Conservation (phyloP, 2,888 invertebrate genomes). For the Lasioglossum pauxillum region DNA sequence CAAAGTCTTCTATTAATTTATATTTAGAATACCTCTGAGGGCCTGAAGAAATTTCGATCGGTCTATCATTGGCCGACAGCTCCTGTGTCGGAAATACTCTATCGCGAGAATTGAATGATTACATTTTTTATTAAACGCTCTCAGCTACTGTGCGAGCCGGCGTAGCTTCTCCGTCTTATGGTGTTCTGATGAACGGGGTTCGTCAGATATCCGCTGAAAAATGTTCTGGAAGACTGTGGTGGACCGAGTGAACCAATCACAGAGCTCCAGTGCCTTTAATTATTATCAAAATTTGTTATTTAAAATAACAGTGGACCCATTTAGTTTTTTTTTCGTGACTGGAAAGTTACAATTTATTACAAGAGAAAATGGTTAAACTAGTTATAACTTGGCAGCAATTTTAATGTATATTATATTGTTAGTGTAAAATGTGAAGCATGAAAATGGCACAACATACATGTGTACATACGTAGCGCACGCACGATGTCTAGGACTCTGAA, state of each 20-base stretch:
- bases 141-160: neutral
- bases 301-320: neutral
- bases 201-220: constrained; percentile 76
- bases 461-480: neutral
- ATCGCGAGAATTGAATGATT: neutral
- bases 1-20: constrained; percentile 83
- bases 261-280: neutral
- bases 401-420: neutral
- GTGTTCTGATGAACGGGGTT: constrained; percentile 60
- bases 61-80: constrained; percentile 13
- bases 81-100: neutral
- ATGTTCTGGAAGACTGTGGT: constrained; percentile 56
- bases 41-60: constrained; percentile 71
- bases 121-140: constrained; percentile 31
- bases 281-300: neutral
- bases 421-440: neutral
- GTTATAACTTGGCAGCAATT: neutral
- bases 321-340: neutral
- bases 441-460: neutral
- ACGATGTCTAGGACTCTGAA: constrained; percentile 40
- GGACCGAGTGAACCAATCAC: neutral
- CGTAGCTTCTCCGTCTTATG: constrained; percentile 49
- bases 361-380: neutral
- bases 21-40: constrained; percentile 81
- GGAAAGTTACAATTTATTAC: neutral